Percentiles rank a stretch among this genome's conserved stretches.
Evolutionary conservation across 2,113 vertebrate genomes (phyloP).

Genomic region (Mobula hypostoma): DNA sequence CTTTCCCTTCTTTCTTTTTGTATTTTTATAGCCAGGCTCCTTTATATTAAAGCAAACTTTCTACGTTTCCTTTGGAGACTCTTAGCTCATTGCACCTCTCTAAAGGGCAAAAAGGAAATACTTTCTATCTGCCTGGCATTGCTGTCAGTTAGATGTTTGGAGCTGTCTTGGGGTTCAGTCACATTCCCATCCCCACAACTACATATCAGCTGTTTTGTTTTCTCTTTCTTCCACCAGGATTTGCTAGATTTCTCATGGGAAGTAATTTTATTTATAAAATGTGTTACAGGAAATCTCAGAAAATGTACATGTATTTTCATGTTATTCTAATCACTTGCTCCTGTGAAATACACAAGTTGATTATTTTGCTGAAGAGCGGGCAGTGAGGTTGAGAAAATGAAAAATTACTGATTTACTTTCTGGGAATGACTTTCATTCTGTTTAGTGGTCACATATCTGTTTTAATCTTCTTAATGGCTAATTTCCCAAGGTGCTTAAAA

Average conservation of each 20-base stretch:
- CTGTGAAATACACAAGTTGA: not conserved
- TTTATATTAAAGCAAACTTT: not conserved
- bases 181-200: not conserved
- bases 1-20: not conserved
- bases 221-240: not conserved
- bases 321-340: not conserved
- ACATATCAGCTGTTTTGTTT: not conserved
- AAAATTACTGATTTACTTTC: conserved; percentile 20
- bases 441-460: conserved; percentile 27
- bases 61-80: not conserved
- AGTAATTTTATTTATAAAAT: conserved; percentile 4
- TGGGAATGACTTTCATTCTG: not conserved
- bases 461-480: conserved; percentile 32
- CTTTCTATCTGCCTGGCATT: no score
- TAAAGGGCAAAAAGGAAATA: not conserved
- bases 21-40: not conserved
- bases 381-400: not conserved
- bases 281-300: not conserved
- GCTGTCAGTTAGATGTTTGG: not conserved
- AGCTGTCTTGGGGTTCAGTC: not conserved
- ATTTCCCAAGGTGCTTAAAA: conserved; percentile 17
- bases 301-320: not conserved
- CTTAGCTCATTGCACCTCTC: not conserved
- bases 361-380: not conserved
- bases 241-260: not conserved